Base-by-base conservation (phyloP, 2,888 invertebrate genomes). In the Acanthococcus lagerstroemiae region DNA sequence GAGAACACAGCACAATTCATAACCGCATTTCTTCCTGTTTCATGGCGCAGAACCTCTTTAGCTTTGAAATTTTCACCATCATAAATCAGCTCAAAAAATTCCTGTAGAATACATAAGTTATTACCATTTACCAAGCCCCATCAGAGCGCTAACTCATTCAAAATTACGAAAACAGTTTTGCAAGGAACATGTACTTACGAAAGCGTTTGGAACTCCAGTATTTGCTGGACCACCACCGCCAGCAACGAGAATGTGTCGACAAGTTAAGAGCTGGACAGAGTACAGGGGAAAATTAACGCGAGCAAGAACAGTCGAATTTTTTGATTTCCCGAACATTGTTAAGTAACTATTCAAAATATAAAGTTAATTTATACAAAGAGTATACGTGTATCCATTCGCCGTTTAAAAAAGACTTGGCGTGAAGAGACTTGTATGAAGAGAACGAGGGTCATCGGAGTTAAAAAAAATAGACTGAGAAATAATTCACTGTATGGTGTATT, bases 171-270 rank as follows among this genome's bases (percentile, higher is more conserved):
- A n/a, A n/a, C n/a, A n/a, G n/a, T n/a, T n/a, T 48, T 22, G 17
- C 2, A 37, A 15, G 2, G n/a, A 3, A 3, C 2, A 37, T 37
- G n/a, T 37, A 84, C 90, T 86, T 80, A 93, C 95, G 80, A 99
- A 92, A 76, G 94, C 93, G 82, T 99, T 99, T 44, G 90, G 88
- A 66, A 99, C 91, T 65, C 99, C 99, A 54, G 96, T 96, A 77
- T 95, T 95, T 17, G 95, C 88, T 44, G 92, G 88, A 67, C 99
- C 97, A 68, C 97, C 99, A 65, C 97, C 97, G 65, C 97, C 99
- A 69, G 92, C 96, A 55, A 99, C 93, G 69, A 99, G 79, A 72
- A 97, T 87, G 80, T 95, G 95, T 71, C 93, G 84, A 77, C 90
- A 90, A 27, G 91, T 91, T 68, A 96, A 80, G 81, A 91, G 88